These are phyloP conservation scores for Neoarius graeffei DNA, from an alignment of 2,113 vertebrate genomes.

Conservation along the genomic window DNA sequence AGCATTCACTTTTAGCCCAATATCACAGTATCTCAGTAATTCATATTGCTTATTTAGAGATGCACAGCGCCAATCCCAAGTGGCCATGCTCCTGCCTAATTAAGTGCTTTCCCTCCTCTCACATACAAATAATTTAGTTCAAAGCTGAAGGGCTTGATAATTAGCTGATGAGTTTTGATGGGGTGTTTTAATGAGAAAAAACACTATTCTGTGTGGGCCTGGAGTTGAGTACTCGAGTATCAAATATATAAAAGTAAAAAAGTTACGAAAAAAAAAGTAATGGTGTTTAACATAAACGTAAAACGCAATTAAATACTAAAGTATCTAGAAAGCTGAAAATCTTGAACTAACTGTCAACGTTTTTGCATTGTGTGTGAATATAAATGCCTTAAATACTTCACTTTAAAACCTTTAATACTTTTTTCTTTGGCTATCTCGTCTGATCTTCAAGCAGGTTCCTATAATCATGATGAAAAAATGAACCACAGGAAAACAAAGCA, in stretches of 20 bases:
- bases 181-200: not conserved
- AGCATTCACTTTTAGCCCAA: not conserved
- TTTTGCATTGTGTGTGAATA: not conserved
- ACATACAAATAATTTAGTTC: conserved; percentile 5
- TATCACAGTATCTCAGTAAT: not conserved
- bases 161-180: not conserved
- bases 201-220: not conserved
- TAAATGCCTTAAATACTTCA: not conserved
- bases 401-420: not conserved
- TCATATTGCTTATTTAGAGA: not conserved
- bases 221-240: not conserved
- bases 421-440: not conserved
- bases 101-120: conserved; percentile 7
- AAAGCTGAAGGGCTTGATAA: conserved; percentile 8
- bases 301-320: not conserved
- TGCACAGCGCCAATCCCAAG: not conserved
- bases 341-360: not conserved
- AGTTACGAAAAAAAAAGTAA: too few species aligned
- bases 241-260: not conserved
- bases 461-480: not conserved
- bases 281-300: too few species aligned
- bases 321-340: not conserved
- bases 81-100: not conserved
- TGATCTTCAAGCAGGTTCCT: not conserved
- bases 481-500: not conserved